phyloP scores from a whole-genome alignment of 2,888 invertebrate genomes.

The Drosophila silvestris region DNA sequence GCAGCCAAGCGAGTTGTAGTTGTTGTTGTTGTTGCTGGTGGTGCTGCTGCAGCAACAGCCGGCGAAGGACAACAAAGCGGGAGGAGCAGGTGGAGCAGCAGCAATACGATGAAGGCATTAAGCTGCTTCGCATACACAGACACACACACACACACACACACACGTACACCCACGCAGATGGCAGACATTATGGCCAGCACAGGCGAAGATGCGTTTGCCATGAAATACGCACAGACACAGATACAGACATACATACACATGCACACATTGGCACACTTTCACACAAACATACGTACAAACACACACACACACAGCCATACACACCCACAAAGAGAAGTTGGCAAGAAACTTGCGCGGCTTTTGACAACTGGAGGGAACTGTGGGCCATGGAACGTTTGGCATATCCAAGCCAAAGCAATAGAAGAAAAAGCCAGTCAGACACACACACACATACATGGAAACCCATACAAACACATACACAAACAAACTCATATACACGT shows the following conservation, averaged over 20 bases:
- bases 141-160: conserved; percentile 16
- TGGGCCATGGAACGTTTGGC: conserved; percentile 28
- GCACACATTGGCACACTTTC: conserved; percentile 63
- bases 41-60: conserved; percentile 67
- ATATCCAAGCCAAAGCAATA: conserved; percentile 64
- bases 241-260: conserved; percentile 30
- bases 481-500: conserved; percentile 23
- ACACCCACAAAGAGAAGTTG: conserved; percentile 49
- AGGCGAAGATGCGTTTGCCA: conserved; percentile 79
- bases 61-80: conserved; percentile 54
- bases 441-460: conserved; percentile 4
- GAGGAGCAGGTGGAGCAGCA: conserved; percentile 32
- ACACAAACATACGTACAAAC: conserved; percentile 37
- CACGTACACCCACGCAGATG: conserved; percentile 44
- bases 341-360: conserved; percentile 67
- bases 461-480: background rate
- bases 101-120: conserved; percentile 73
- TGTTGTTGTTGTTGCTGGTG: conserved; percentile 32
- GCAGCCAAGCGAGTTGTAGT: conserved; percentile 45
- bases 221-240: conserved; percentile 59
- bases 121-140: conserved; percentile 63
- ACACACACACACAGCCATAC: conserved; percentile 18
- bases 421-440: conserved; percentile 55
- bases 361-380: conserved; percentile 43
- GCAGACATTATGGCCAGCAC: conserved; percentile 64